phyloP scores from a whole-genome alignment of 2,113 vertebrate species.

The Kryptolebias marmoratus region DNA sequence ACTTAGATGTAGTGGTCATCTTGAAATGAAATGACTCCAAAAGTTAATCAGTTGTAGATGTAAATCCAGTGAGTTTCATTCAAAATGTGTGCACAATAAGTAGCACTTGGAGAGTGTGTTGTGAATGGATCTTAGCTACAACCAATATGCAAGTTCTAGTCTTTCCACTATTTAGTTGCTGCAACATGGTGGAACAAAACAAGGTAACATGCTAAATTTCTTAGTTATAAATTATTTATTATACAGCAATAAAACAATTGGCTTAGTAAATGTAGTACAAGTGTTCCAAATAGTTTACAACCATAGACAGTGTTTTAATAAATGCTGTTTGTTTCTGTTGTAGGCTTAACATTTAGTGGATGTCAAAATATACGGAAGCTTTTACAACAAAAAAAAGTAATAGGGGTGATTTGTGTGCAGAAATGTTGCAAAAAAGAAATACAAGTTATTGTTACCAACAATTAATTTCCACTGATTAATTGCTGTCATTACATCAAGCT shows the following conservation, averaged over 20 bases:
- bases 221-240: no score
- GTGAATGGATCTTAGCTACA: no score
- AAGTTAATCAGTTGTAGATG: no score
- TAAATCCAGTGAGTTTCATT: no score
- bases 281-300: not conserved
- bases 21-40: no score
- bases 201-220: no score
- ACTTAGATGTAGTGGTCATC: no score
- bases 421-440: not conserved
- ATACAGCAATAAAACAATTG: not conserved
- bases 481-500: not conserved
- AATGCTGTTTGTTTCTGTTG: not conserved
- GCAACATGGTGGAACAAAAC: no score
- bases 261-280: not conserved
- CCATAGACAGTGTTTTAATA: not conserved
- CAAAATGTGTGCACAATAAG: no score
- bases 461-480: not conserved
- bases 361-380: not conserved
- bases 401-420: not conserved
- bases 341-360: not conserved
- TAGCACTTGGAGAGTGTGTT: no score
- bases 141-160: no score
- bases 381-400: not conserved
- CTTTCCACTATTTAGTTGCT: no score
- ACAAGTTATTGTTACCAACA: not conserved